Base-by-base conservation (phyloP, 2,888 invertebrate species). In the Monoplex corrugatus region DNA sequence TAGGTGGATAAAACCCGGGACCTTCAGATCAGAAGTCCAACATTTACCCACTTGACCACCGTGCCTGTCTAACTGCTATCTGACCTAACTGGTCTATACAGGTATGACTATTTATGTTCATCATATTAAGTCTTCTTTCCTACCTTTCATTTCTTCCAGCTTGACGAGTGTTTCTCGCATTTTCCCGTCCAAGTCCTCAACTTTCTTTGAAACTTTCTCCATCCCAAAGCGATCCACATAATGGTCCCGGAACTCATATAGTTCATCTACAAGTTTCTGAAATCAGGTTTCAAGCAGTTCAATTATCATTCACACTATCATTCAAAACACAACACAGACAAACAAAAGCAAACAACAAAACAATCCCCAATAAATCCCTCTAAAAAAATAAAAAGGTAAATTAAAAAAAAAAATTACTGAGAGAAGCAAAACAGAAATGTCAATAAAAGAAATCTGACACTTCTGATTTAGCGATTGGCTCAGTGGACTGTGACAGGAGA, bases 201-300 rank as follows among this genome's bases (percentile, higher is more conserved):
- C 97, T 95, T 98, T 98, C 82, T 97, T 97, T 38, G 96, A 95
- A 0, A 98, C 98, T 95, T 97, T 97, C 91, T 97, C 97, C 68
- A 98, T 96, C 13, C 97, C 96, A 96, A 98, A 97, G 91, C 97
- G 97, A 94, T 98, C 98, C 96, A 98, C 98, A 96, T 98, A 98
- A 94, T 97, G 97, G 96, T 98, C 98, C 93, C 98, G 97, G 95
- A 97, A 98, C 50, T 96, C 94, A 95, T 97, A 98, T 84, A 98
- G 95, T 0, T 97, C 96, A 91, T 97, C 96, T 0, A 98, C 97
- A 92, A 97, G 97, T 93, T 97, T 97, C 98, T 98, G 96, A 85
- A 97, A 97, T 35, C 13, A 86, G 23, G 28, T 50, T 38, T 28
- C 57, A 68, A 32, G 28, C n/a, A 19, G 28, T 38, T 8, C 28